Evolutionary conservation across 2,888 invertebrate species (phyloP), one percentile per base, ranked within the genome.

Genomic region (Aleiodes leptofemur): DNA sequence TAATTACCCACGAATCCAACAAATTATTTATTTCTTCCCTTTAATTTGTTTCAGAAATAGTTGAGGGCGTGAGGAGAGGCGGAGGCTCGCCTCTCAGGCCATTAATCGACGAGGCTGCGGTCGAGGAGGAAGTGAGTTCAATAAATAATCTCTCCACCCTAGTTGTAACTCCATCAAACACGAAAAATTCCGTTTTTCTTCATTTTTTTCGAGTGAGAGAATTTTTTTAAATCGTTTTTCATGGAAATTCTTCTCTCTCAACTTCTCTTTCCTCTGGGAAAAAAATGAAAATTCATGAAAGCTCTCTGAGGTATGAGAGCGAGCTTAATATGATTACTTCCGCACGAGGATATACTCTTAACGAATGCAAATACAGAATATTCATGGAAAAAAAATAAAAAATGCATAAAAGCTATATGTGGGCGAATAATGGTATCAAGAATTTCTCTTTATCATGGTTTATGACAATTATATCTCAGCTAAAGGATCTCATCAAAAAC

Each of bases 51-150:
- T 31, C 91, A 97, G 97, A 97, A 90, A 95, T 96, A 78, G 93
- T 96, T 59, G 94, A 95, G 81, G 92, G 94, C 66, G 94, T 97
- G 11, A 93, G 92, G 82, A 91, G 91, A 74, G 92, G 92, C 3
- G 92, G 92, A 3, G 88, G 89, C 86, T 94, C 91, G 11, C 92
- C 92, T 13, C 93, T 98, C 82, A 93, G 99, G 34, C 99, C 97
- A 74, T 88, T 92, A 31, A 91, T 96, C 69, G 93, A 93, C 76
- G 93, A 93, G 73, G 91, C 91, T 72, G 92, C 93, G 4, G 93
- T 93, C 77, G 96, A 96, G 77, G 94, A 94, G 84, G 88, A 88
- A 83, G 87, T 87, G 78, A 83, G 85, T 72, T 13, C 59, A 69
- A 43, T 64, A 43, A 16, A 56, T 43, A 55, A 43, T 43, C 9